A percentile compares a stretch with the other conserved stretches of the same genome.
phyloP scores from a whole-genome alignment of 2,113 vertebrate genomes.

The Falco punctatus region DNA sequence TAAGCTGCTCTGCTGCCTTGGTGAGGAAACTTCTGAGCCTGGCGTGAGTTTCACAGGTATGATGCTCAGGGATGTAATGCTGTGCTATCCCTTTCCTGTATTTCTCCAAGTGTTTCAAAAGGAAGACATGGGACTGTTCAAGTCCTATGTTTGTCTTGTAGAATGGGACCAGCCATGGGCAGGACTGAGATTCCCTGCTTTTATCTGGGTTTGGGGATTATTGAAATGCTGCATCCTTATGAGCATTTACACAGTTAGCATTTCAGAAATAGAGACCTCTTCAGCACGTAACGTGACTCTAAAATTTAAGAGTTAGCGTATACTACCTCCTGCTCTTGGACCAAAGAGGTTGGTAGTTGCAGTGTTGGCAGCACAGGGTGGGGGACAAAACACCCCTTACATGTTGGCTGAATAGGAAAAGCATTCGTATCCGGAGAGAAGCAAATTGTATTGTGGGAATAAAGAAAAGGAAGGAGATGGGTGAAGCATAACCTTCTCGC shows the following conservation, averaged over 20 bases:
- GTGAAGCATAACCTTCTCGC: constrained; percentile 16
- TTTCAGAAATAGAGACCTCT: not conserved
- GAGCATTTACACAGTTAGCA: not conserved
- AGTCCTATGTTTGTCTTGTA: not conserved
- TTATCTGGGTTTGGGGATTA: not conserved
- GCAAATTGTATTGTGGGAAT: constrained; percentile 45
- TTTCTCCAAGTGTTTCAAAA: not conserved
- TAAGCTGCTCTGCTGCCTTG: constrained; percentile 61
- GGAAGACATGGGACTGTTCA: not conserved
- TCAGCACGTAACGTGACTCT: not conserved
- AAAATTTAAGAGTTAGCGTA: not conserved
- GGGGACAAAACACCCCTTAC: not conserved
- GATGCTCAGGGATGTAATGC: not conserved
- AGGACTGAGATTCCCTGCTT: not conserved
- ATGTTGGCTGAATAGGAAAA: constrained; percentile 36
- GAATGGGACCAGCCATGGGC: accelerated
- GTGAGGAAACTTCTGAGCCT: constrained; percentile 44
- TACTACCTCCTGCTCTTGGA: not conserved
- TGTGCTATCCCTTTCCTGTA: not conserved
- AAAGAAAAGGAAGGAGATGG: constrained; percentile 53
- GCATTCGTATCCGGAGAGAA: constrained; percentile 8
- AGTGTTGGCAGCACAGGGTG: not conserved
- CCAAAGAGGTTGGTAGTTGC: not conserved
- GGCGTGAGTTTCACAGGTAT: constrained; percentile 61
- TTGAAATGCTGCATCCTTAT: not conserved